A percentile compares a stretch with the other conserved stretches of the same genome.
Evolutionary conservation across 2,888 invertebrate species (phyloP).

Genomic region (Nomada ruficornis): DNA sequence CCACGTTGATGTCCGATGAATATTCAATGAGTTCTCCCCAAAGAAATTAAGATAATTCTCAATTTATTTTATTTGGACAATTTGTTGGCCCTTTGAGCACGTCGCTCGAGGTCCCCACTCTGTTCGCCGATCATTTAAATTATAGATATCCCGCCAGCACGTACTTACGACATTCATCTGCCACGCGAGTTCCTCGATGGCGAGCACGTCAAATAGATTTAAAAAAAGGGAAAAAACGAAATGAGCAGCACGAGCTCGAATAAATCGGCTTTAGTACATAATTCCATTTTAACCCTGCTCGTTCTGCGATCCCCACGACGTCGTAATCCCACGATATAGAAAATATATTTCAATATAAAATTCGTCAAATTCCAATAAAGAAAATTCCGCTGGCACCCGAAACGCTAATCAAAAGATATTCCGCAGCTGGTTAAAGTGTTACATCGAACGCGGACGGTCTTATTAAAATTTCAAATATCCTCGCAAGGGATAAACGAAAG

Average conservation of each 20-base stretch:
- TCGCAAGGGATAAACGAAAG: neutral
- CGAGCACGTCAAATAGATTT: too few species aligned
- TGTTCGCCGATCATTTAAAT: neutral
- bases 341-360: neutral
- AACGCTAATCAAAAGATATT: neutral
- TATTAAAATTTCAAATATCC: constrained; percentile 23
- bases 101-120: too few species aligned
- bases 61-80: neutral
- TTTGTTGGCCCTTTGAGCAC: neutral
- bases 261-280: neutral
- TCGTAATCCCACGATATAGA: neutral
- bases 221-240: neutral
- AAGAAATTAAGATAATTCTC: constrained; percentile 9
- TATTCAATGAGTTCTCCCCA: neutral
- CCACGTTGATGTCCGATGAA: neutral
- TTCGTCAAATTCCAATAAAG: neutral
- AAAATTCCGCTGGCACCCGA: neutral
- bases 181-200: too few species aligned
- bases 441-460: constrained; percentile 2
- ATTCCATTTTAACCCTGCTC: neutral
- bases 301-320: neutral
- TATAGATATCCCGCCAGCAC: too few species aligned
- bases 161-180: neutral
- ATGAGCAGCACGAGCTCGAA: constrained; percentile 3
- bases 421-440: neutral